A percentile compares a stretch with the other conserved stretches of the same genome.
These are phyloP conservation scores for Watsonalla cultraria DNA, from an alignment of 2,888 invertebrate genomes.

Conservation along the genomic window DNA sequence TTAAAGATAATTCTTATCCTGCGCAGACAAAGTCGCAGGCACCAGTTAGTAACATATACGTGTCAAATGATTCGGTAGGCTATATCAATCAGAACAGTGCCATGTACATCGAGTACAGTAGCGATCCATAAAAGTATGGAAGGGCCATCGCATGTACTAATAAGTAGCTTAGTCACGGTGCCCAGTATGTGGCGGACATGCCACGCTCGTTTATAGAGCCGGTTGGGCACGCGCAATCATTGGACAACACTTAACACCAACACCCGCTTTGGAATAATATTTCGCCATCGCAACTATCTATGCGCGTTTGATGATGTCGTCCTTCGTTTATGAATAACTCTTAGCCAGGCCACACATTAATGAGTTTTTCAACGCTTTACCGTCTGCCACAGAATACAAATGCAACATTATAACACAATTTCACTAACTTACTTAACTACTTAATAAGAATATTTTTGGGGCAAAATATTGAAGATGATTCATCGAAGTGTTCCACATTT, in stretches of 20 bases:
- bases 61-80: too few species aligned
- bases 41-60: too few species aligned
- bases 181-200: conserved; percentile 27
- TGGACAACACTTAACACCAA: conserved; percentile 26
- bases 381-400: too few species aligned
- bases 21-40: too few species aligned
- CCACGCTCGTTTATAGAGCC: conserved; percentile 35
- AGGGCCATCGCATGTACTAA: conserved; percentile 16
- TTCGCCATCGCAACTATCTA: background rate
- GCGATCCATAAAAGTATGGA: background rate
- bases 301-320: background rate
- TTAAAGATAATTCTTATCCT: too few species aligned
- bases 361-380: background rate
- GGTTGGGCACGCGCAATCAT: conserved; percentile 37
- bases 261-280: conserved; percentile 10
- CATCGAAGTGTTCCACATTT: too few species aligned
- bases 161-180: conserved; percentile 25
- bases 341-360: background rate
- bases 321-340: background rate
- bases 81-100: too few species aligned
- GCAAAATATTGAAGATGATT: too few species aligned
- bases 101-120: too few species aligned
- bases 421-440: too few species aligned
- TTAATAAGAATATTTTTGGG: too few species aligned
- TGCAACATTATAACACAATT: too few species aligned